Conservation (phyloP, 2,888 invertebrate genomes). For the Macrosiphum euphorbiae region DNA sequence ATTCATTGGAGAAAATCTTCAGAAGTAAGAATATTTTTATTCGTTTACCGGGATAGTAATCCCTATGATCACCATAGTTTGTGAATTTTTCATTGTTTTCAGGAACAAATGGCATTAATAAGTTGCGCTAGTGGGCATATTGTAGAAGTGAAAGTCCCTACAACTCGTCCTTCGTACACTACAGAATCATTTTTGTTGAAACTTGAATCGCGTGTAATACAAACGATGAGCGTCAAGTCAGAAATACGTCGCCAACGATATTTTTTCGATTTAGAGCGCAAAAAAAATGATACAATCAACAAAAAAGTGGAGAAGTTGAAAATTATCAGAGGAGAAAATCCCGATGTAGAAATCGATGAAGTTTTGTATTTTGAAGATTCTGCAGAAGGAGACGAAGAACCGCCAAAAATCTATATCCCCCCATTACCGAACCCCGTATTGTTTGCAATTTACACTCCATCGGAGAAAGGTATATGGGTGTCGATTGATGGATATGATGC, state of each 20-base stretch:
- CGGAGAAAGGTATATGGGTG: conserved; percentile 74
- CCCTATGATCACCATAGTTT: neutral
- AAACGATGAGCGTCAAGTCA: conserved; percentile 76
- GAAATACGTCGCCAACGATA: conserved; percentile 75
- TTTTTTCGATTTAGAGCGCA: conserved; percentile 73
- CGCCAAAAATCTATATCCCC: conserved; percentile 73
- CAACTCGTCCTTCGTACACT: conserved; percentile 36
- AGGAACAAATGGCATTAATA: conserved; percentile 72
- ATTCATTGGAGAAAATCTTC: neutral
- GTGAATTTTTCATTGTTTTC: conserved; percentile 8
- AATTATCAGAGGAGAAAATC: conserved; percentile 71
- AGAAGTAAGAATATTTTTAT: neutral
- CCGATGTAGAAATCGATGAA: conserved; percentile 76
- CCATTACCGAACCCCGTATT: conserved; percentile 75
- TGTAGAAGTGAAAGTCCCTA: conserved; percentile 73
- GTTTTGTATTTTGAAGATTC: conserved; percentile 73
- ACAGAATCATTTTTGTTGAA: conserved; percentile 34
- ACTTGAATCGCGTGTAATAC: conserved; percentile 58
- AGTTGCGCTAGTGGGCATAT: conserved; percentile 75
- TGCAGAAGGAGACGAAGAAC: conserved; percentile 73
- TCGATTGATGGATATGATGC: conserved; percentile 78
- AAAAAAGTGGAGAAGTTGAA: conserved; percentile 75
- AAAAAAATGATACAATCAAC: conserved; percentile 73
- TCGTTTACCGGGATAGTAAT: neutral
- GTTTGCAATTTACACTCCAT: conserved; percentile 70